Conservation (phyloP, 2,113 vertebrate species). For the Platysternon megacephalum region DNA sequence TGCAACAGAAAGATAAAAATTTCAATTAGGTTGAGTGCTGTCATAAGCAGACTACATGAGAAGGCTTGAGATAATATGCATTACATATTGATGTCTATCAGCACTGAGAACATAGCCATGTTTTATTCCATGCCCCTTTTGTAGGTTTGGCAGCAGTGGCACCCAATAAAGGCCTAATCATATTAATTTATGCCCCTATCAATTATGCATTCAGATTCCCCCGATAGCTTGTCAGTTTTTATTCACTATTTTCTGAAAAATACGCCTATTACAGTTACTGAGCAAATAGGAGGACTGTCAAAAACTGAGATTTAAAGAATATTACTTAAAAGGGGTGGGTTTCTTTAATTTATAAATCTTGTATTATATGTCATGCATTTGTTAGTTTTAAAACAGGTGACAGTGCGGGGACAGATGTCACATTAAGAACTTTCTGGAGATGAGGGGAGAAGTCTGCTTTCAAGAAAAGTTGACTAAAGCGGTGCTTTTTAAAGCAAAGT, state of each 20-base stretch:
- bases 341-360: slow-evolving; percentile 87
- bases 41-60: slow-evolving; percentile 83
- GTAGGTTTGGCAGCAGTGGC: slow-evolving; percentile 85
- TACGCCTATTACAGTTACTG: slow-evolving; percentile 84
- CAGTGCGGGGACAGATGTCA: slow-evolving; percentile 78
- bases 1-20: slow-evolving; percentile 88
- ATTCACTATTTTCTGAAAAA: slow-evolving; percentile 89
- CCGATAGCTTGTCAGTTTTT: slow-evolving; percentile 93
- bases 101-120: slow-evolving; percentile 81
- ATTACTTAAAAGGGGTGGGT: slow-evolving; percentile 86
- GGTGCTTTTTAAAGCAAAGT: slow-evolving; percentile 47
- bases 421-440: slow-evolving; percentile 80
- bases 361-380: slow-evolving; percentile 81
- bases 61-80: slow-evolving; percentile 89
- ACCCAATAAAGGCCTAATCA: slow-evolving; percentile 88
- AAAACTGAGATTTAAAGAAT: slow-evolving; percentile 87
- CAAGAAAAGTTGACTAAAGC: neutral
- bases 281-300: slow-evolving; percentile 84
- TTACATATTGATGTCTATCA: slow-evolving; percentile 92
- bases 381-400: slow-evolving; percentile 80
- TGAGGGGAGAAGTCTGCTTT: slow-evolving; percentile 55
- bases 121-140: slow-evolving; percentile 87
- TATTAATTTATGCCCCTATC: slow-evolving; percentile 94
- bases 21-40: slow-evolving; percentile 87
- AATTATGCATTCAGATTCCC: slow-evolving; percentile 94